A percentile compares a stretch with the other conserved stretches of the same genome.
Conservation (phyloP, 1,140 invertebrate genomes). For the Phymorhynchus buccinoides region DNA sequence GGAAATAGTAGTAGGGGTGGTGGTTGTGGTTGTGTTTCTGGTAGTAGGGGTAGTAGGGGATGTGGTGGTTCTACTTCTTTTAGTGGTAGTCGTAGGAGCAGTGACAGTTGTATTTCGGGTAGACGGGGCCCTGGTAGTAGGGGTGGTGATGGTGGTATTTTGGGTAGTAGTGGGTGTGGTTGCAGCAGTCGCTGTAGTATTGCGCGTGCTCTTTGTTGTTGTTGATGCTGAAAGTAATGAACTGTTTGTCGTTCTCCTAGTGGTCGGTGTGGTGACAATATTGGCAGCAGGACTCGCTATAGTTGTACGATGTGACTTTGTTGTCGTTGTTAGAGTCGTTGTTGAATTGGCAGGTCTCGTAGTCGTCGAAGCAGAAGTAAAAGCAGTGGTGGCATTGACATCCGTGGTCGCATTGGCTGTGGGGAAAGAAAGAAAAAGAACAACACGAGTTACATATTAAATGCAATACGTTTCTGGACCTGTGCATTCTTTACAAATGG, state of each 20-base stretch:
- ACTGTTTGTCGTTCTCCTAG: slow-evolving; percentile 15
- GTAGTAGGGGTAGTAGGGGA: not conserved
- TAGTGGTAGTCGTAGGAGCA: not conserved
- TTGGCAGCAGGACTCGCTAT: not conserved
- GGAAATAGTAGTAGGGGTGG: not conserved
- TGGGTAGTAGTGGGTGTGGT: slow-evolving; percentile 12
- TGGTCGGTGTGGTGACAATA: not conserved
- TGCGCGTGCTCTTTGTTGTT: too few species aligned
- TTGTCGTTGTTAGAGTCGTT: not conserved
- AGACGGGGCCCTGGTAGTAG: slow-evolving; percentile 24
- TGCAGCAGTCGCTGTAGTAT: not conserved
- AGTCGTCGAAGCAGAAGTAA: not conserved
- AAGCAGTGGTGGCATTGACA: not conserved
- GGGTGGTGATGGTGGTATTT: slow-evolving; percentile 26
- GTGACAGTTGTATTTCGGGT: not conserved
- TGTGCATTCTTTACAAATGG: too few species aligned
- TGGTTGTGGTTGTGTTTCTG: not conserved
- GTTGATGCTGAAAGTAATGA: slow-evolving; percentile 13
- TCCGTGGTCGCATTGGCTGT: not conserved
- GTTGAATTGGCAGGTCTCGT: not conserved
- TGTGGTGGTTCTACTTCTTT: too few species aligned
- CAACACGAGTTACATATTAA: too few species aligned
- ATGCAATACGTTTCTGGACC: too few species aligned
- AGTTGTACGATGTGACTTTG: not conserved
- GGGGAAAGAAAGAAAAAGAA: too few species aligned